Evolutionary conservation across 92 coral and sea anemone species (phyloP).

Genomic region (Isaurus tuberculatus): DNA sequence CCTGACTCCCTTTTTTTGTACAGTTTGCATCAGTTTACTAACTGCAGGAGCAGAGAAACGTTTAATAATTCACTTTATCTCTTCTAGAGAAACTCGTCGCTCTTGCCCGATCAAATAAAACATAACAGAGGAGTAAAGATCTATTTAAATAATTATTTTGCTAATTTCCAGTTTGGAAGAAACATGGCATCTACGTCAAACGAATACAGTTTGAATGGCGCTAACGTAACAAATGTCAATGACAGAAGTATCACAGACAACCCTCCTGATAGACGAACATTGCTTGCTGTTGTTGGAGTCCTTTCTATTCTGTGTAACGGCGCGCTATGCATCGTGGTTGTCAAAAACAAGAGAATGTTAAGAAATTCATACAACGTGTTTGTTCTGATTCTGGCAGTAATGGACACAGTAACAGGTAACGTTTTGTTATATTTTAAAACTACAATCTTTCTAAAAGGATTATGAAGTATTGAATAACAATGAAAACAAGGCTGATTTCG

Average conservation of each 20-base stretch:
- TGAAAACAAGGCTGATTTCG: no score
- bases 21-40: no score
- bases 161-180: neutral
- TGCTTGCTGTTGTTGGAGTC: constrained; percentile 14
- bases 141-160: no score
- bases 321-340: constrained; percentile 1
- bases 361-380: constrained; percentile 20
- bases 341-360: constrained; percentile 10
- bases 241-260: constrained; percentile 27
- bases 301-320: constrained; percentile 21
- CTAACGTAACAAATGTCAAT: neutral
- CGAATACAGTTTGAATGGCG: neutral
- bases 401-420: constrained; percentile 19
- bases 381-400: constrained; percentile 4
- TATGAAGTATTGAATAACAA: no score
- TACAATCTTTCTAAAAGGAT: no score
- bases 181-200: neutral
- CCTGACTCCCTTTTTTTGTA: no score
- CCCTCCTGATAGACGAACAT: constrained; percentile 5
- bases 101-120: no score
- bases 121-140: no score
- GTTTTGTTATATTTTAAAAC: neutral
- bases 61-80: no score
- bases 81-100: no score
- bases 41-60: no score